A percentile compares a stretch with the other conserved stretches of the same genome.
phyloP scores from a whole-genome alignment of 2,797 vertebrate species.

The Hafferia zeledoni region DNA sequence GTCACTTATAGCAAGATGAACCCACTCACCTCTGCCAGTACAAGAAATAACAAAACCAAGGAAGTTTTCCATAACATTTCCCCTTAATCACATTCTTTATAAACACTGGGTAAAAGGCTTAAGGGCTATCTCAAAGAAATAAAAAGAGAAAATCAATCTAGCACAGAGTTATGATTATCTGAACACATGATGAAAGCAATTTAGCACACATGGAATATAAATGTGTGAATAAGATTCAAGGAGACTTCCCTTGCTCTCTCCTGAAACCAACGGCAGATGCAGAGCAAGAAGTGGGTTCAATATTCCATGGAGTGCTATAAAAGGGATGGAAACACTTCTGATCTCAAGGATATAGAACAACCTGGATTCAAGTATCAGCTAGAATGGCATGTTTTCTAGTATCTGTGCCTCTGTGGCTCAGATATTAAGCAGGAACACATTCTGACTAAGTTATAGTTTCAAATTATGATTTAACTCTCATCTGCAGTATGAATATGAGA shows the following conservation, averaged over 20 bases:
- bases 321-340: background rate
- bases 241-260: background rate
- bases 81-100: background rate
- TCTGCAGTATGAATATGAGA: background rate
- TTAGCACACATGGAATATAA: background rate
- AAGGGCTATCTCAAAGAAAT: background rate
- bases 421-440: background rate
- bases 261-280: background rate
- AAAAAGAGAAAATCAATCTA: background rate
- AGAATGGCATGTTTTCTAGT: background rate
- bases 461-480: background rate
- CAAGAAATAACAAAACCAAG: background rate
- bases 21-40: background rate
- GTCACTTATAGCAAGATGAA: background rate
- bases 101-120: background rate
- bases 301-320: background rate
- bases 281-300: background rate
- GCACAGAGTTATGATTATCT: background rate
- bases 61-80: background rate
- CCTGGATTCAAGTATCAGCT: background rate
- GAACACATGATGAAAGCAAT: background rate
- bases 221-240: background rate
- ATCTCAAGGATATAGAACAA: background rate
- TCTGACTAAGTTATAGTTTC: background rate
- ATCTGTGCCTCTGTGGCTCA: background rate